Conservation (phyloP, 2,113 vertebrate genomes). For the Malurus cyaneus region DNA sequence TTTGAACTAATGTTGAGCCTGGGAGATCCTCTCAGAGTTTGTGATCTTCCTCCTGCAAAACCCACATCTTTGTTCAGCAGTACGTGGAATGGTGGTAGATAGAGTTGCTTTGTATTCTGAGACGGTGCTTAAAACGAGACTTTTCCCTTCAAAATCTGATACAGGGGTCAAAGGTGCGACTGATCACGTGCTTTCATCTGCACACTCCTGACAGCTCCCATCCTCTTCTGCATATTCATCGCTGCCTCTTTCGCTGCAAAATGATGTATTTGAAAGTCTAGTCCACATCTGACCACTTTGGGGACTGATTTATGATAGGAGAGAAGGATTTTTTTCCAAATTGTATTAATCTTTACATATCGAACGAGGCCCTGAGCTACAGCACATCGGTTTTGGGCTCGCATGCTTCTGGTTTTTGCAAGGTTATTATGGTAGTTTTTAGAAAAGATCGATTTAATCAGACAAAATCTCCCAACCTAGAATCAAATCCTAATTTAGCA, state of each 20-base stretch:
- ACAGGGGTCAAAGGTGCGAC: not conserved
- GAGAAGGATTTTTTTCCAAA: not conserved
- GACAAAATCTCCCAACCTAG: not conserved
- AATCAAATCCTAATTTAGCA: slow-evolving; percentile 17
- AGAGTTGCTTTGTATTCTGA: slow-evolving; percentile 54
- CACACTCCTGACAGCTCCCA: not conserved
- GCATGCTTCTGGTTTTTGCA: not conserved
- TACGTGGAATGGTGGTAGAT: not conserved
- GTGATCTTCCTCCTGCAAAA: slow-evolving; percentile 49
- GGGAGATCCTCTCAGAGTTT: slow-evolving; percentile 25
- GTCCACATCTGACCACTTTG: slow-evolving; percentile 44
- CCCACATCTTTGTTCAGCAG: slow-evolving; percentile 35
- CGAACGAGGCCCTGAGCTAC: not conserved
- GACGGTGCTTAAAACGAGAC: slow-evolving; percentile 10
- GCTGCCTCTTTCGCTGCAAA: slow-evolving; percentile 9
- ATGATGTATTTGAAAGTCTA: slow-evolving; percentile 53
- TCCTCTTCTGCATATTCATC: slow-evolving; percentile 56
- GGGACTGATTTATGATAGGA: slow-evolving; percentile 35
- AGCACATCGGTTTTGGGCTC: not conserved
- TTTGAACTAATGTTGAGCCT: slow-evolving; percentile 36
- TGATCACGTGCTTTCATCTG: not conserved
- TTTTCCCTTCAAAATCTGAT: slow-evolving; percentile 49
- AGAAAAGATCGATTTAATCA: slow-evolving; percentile 29
- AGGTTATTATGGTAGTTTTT: not conserved
- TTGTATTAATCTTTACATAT: slow-evolving; percentile 46